Evolutionary conservation across 2,888 invertebrate genomes (phyloP), one percentile per base, ranked within the genome.

Genomic region (Diplazon laetatorius): DNA sequence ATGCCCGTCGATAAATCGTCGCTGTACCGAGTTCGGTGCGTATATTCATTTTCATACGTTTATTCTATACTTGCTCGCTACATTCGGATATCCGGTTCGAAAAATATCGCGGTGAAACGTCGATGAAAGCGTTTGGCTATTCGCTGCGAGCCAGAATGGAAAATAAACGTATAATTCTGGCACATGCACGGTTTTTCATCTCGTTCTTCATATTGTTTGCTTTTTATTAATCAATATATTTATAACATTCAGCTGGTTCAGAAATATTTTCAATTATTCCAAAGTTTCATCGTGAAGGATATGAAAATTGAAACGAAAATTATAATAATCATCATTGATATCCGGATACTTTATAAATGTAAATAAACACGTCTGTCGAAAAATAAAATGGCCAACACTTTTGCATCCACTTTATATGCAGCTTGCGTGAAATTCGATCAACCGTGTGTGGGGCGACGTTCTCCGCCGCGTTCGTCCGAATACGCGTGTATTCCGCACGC

Each of bases 51-150:
- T n/a, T 14, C 44, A 46, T 48, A 14, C 42, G n/a, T 12, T 22
- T 16, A 16, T 22, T 42, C 22, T 14, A 22, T n/a, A 12, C n/a
- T 1, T 6, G 42, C 20, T 16, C 8, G 6, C 6, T 60, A 60
- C 9, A 18, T 52, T 52, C 52, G 52, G 14, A 52, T n/a, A 30
- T 52, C n/a, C 52, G n/a, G 52, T 25, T 52, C 52, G 14, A 52
- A 52, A 52, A 52, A 52, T 48, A 48, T 8, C 10, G n/a, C 10
- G n/a, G 9, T 12, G 12, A 20, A 52, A 20, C 10, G 52, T 30
- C 30, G 25, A 52, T 25, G 14, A 12, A 30, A 10, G 52, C 18
- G 10, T 48, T 20, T 6, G 48, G 10, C 20, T 10, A 9, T 48
- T 48, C 18, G 1, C 18, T 10, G 20, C 14, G 3, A 14, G 12